A percentile compares a stretch with the other conserved stretches of the same genome.
phyloP scores from a whole-genome alignment of 2,888 invertebrate species.

The Habroteleia sp. region DNA sequence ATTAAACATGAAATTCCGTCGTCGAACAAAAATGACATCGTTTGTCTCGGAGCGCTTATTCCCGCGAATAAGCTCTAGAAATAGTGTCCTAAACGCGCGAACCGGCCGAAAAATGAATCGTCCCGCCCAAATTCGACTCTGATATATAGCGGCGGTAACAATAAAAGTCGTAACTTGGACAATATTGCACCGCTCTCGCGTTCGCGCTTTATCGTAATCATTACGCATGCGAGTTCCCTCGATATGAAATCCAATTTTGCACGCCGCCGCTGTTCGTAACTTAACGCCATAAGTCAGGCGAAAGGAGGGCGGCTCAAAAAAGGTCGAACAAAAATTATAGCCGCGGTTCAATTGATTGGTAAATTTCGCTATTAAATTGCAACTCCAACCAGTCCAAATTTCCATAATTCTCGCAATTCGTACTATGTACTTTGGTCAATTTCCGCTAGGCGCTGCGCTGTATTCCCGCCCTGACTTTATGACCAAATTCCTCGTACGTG shows the following conservation, averaged over 20 bases:
- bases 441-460: conserved; percentile 50
- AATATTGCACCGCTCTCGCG: conserved; percentile 37
- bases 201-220: conserved; percentile 36
- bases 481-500: conserved; percentile 51
- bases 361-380: conserved; percentile 55
- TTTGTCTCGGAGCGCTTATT: conserved; percentile 39
- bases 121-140: conserved; percentile 40
- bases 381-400: conserved; percentile 65
- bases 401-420: conserved; percentile 74
- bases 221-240: conserved; percentile 36
- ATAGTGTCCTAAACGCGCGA: conserved; percentile 10
- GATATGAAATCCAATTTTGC: conserved; percentile 52
- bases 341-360: conserved; percentile 37
- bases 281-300: conserved; percentile 23
- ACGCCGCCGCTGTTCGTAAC: conserved; percentile 25
- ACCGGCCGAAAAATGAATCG: conserved; percentile 40
- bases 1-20: conserved; percentile 31
- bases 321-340: too few species aligned
- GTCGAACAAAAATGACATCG: conserved; percentile 42
- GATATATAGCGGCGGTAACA: conserved; percentile 58
- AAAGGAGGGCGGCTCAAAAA: neutral
- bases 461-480: conserved; percentile 52
- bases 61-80: conserved; percentile 39
- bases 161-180: conserved; percentile 57
- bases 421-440: conserved; percentile 65